Conservation (phyloP, 2,797 vertebrate species). For the Cuniculus paca region DNA sequence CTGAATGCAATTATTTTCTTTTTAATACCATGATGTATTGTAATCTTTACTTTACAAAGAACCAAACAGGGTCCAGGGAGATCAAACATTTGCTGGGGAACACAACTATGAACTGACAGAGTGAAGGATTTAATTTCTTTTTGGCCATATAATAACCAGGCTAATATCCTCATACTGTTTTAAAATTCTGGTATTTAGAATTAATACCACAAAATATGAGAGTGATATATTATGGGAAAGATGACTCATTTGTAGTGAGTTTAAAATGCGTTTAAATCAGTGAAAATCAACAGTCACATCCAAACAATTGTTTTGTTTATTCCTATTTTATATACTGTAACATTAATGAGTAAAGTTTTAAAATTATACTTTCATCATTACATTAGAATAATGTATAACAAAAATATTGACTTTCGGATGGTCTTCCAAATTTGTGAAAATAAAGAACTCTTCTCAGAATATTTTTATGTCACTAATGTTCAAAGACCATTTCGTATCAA, state of each 20-base stretch:
- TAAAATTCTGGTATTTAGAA: conserved; percentile 22
- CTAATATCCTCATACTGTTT: background rate
- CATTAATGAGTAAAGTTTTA: conserved; percentile 19
- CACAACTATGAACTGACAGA: background rate
- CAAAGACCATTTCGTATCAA: conserved; percentile 35
- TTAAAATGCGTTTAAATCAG: conserved; percentile 27
- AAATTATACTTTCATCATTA: conserved; percentile 31
- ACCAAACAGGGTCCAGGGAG: conserved; percentile 23
- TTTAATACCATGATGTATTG: conserved; percentile 27
- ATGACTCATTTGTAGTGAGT: background rate
- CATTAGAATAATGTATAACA: conserved; percentile 46
- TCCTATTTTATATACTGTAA: background rate
- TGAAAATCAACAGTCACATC: conserved; percentile 38
- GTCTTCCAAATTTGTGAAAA: conserved; percentile 56
- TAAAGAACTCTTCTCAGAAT: conserved; percentile 33
- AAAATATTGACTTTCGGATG: conserved; percentile 39
- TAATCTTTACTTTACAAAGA: conserved; percentile 51
- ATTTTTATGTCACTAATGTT: conserved; percentile 11
- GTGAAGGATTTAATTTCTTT: conserved; percentile 10
- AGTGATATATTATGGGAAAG: background rate
- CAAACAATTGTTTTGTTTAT: conserved; percentile 8
- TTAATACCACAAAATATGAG: background rate
- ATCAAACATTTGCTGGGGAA: conserved; percentile 34
- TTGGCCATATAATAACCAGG: background rate
- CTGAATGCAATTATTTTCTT: conserved; percentile 54